Conservation (phyloP, 35 echinoderm and acorn worm species). For the Acanthaster planci region DNA sequence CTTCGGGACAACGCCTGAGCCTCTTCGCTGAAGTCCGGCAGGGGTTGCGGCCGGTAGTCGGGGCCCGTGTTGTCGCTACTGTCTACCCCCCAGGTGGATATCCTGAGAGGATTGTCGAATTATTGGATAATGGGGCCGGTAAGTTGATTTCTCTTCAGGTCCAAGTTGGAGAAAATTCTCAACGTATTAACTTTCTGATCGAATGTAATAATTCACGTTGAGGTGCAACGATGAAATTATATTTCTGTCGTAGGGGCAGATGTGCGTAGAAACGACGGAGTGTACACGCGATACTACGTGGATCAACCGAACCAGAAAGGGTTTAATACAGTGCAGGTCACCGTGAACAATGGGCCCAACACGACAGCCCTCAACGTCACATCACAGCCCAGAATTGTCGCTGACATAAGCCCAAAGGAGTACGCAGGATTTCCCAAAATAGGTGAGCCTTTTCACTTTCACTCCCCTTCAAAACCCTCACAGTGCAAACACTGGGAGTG, state of each 20-base stretch:
- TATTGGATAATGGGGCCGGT: slow-evolving; percentile 78
- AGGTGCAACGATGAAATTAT: background rate
- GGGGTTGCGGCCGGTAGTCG: slow-evolving; percentile 60
- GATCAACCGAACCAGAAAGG: slow-evolving; percentile 26
- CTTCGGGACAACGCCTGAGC: slow-evolving; percentile 40
- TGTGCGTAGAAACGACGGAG: slow-evolving; percentile 47
- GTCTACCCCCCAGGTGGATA: slow-evolving; percentile 47
- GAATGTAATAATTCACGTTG: too few species aligned
- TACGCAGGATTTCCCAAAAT: slow-evolving; percentile 20
- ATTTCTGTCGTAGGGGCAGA: slow-evolving; percentile 54
- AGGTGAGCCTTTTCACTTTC: slow-evolving; percentile 18
- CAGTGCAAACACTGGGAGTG: too few species aligned
- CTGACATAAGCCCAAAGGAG: background rate
- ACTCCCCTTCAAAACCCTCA: too few species aligned
- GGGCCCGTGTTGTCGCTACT: slow-evolving; percentile 45
- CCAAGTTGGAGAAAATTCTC: too few species aligned
- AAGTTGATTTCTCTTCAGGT: too few species aligned
- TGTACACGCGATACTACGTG: slow-evolving; percentile 66
- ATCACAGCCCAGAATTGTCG: slow-evolving; percentile 7
- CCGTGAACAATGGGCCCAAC: slow-evolving; percentile 32
- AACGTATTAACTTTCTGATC: too few species aligned
- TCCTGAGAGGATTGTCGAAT: background rate
- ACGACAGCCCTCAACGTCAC: background rate
- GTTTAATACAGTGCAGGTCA: slow-evolving; percentile 37
- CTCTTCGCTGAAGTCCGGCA: slow-evolving; percentile 48